Evolutionary conservation across 2,888 invertebrate species (phyloP), one percentile per base, ranked within the genome.

Genomic region (Sphaeridia pumilis): DNA sequence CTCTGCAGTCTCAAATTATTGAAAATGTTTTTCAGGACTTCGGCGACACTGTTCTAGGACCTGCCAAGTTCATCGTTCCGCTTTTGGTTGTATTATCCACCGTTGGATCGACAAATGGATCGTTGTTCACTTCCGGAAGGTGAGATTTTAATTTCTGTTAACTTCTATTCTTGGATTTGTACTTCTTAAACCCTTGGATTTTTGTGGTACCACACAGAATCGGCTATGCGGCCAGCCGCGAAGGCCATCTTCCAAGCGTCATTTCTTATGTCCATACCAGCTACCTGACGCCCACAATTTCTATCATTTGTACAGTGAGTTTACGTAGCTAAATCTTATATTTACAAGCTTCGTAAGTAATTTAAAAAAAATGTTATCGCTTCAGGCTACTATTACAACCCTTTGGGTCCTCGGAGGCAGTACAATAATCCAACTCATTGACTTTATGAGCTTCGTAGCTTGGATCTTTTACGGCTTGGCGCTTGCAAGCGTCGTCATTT

Each of bases 391-490:
- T 65, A 83, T 89, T 69, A 84, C 88, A 57, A 80, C 86, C 54
- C 81, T 88, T 56, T 90, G 94, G 90, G 88, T 94, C 55, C 73
- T 90, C 64, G 87, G 89, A 61, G 92, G 90, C 58, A 38, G 38
- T 17, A 90, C 89, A 66, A 93, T 94, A 65, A 88, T 87, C 71
- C 87, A 87, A 38, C 75, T 95, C 69, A 94, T 95, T 68, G 93
- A 93, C 72, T 93, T 94, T 80, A 94, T 94, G 78, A 87, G 86
- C 69, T 88, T 88, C 74, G 78, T 87, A 58, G 82, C 86, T 22
- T 89, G 88, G 88, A 78, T 87, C 56, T 87, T 87, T 72, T 89
- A 88, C 69, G 88, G 87, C 0, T 70, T 81, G 0, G 85, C 87
- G 0, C 85, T 88, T 82, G 75, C 84, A 1, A 81, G 87, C 0